Percentiles rank a stretch among this genome's conserved stretches.
These are phyloP conservation scores for Mastigias papua DNA, from an alignment of 30 jellyfish, hydroid and myxozoan species.

Conservation along the genomic window DNA sequence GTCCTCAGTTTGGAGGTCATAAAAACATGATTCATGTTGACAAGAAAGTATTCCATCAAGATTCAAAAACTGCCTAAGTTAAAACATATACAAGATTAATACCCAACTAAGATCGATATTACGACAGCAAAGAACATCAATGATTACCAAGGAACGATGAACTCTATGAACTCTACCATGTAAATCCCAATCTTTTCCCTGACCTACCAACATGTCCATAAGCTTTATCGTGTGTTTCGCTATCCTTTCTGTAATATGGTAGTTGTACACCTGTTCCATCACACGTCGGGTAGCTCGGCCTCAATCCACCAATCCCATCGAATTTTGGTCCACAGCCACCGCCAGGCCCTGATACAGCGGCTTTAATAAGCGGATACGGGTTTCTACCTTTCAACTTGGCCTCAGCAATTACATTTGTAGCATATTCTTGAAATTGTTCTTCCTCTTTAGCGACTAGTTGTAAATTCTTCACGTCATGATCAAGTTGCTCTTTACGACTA, in stretches of 20 bases:
- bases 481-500: conserved; percentile 66
- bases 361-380: conserved; percentile 87
- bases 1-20: too few relatives aligned
- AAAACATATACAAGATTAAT: too few relatives aligned
- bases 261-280: conserved; percentile 98
- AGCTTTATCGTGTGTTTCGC: conserved; percentile 51
- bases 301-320: conserved; percentile 93
- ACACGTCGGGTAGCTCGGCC: conserved; percentile 96
- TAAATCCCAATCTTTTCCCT: conserved; percentile 92
- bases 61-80: too few relatives aligned
- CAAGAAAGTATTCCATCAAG: too few relatives aligned
- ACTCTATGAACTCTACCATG: too few relatives aligned
- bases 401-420: conserved; percentile 79
- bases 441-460: conserved; percentile 86
- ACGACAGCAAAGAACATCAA: too few relatives aligned
- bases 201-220: conserved; percentile 98
- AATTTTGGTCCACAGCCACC: conserved; percentile 99
- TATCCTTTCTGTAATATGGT: conserved; percentile 92
- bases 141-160: too few relatives aligned
- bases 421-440: conserved; percentile 89
- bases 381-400: conserved; percentile 83
- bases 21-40: too few relatives aligned
- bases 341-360: conserved; percentile 96
- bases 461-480: conserved; percentile 74
- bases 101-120: too few relatives aligned